Evolutionary conservation across 2,797 vertebrate species (phyloP), one percentile per base, ranked within the genome.

Genomic region (Mormyrus proboscirostris): DNA sequence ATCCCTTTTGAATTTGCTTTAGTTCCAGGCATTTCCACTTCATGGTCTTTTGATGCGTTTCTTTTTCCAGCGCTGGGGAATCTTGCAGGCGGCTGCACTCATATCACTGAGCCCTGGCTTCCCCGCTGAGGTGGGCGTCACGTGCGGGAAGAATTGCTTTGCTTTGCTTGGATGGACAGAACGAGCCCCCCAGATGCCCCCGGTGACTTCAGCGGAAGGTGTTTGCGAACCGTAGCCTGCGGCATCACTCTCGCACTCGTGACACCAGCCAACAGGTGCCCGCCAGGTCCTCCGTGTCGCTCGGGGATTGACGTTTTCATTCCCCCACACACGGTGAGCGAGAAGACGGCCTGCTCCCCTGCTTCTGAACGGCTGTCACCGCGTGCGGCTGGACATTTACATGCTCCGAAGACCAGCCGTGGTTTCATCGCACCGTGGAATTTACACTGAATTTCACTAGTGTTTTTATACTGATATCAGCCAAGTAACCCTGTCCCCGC

Each of bases 381-480:
- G 4, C 0, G 51, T 38, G 25, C 1, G 51, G 14, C 85, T 55
- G 85, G 50, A 57, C 50, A n/a, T 86, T 38, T 38, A 57, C 49
- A 25, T 38, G 50, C 29, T 86, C 85, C 1, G 12, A 25, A 19
- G 85, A 53, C 25, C 85, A 8, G 51, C 33, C 29, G 25, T 6
- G 7, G 9, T 57, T 57, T 86, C 51, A 51, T 14, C 12, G 65
- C 65, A 73, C 65, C 4, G 12, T 73, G 44, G 41, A 47, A 47
- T 84, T n/a, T 85, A 85, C 50, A 79, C 38, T 47, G 76, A 47
- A n/a, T n/a, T 73, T 79, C 76, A 79, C 76, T 79, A n/a, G 76
- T 79, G 76, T n/a, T 47, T 79, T 47, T 79, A 47, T 79, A 19
- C 41, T 47, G 76, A 79, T 44, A 79, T 44, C 19, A 47, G 76